These are phyloP conservation scores for Corvus moneduloides DNA, from an alignment of 2,113 vertebrate species.

Conservation along the genomic window DNA sequence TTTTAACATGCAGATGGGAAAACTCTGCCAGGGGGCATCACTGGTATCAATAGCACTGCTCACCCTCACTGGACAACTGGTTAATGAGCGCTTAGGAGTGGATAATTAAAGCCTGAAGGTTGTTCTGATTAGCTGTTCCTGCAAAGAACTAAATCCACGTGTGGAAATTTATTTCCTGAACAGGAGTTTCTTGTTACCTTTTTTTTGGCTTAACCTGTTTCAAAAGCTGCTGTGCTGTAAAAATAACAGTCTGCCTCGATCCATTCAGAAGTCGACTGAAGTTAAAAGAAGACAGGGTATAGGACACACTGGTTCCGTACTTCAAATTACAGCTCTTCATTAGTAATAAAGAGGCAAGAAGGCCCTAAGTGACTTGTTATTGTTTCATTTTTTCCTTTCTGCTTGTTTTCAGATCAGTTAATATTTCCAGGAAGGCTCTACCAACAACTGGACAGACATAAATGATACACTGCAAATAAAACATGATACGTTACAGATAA, in stretches of 20 bases:
- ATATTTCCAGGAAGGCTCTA: neutral
- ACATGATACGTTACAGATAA: neutral
- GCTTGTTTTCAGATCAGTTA: neutral
- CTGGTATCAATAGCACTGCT: neutral
- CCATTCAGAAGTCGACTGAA: neutral
- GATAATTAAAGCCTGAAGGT: neutral
- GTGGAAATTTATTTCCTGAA: neutral
- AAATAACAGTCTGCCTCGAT: neutral
- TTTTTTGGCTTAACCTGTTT: neutral
- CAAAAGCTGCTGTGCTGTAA: neutral
- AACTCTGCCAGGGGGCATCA: neutral
- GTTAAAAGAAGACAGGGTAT: neutral
- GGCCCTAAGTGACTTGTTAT: neutral
- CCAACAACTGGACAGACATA: neutral
- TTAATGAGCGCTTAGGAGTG: neutral
- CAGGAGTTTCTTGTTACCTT: neutral
- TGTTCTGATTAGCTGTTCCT: conserved; percentile 20
- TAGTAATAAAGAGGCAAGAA: neutral
- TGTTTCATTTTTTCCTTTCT: neutral
- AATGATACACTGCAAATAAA: neutral
- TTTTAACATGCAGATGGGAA: neutral
- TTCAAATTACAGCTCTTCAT: neutral
- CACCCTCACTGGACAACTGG: neutral
- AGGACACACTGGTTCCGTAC: neutral
- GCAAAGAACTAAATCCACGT: neutral